Base-by-base conservation (phyloP, 2,797 vertebrate species). In the Rhyacichthys aspro region DNA sequence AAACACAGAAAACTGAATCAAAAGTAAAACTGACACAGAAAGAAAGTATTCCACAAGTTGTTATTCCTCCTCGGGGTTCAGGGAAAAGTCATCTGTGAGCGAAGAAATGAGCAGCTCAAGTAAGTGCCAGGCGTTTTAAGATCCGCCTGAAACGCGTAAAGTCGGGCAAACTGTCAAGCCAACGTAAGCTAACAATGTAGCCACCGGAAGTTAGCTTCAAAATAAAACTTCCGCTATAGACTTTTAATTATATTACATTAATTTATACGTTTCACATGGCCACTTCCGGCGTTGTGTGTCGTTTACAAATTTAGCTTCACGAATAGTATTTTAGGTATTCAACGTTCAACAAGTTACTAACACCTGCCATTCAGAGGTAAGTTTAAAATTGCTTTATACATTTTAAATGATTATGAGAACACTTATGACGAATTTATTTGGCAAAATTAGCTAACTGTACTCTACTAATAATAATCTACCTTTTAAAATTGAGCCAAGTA, bases 131-230 rank as follows among this genome's bases (percentile, higher is more conserved):
- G 78, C 67, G 83, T 73, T 90, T 82, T 70, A 84, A 71, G 77
- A 70, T 52, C 81, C 84, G 87, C 79, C 85, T 86, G 86, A 56
- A 82, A 83, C 71, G 64, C 79, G 57, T 67, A 6, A 76, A 82
- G 67, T 66, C 67, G 12, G 37, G 11, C 59, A 11, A 1, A 1
- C 16, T 0, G 48, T 59, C 0, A 80, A 79, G 52, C 3, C 19
- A 0, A 7, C 63, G 0, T 0, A 0, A 34, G 15, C 12, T 7
- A 15, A 2, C 3, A 1, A 0, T 0, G 0, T 0, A 0, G 1
- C 56, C 17, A 63, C 65, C 0, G 39, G 28, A 8, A 16, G 0
- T 0, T 0, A 0, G 0, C 0, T 64, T 84, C 83, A 74, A 63
- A 82, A 17, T 79, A 83, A 82, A 79, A 42, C 0, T 0, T 0